Evolutionary conservation across 2,888 invertebrate species (phyloP), one percentile per base, ranked within the genome.

Genomic region (Macrosiphum euphorbiae): DNA sequence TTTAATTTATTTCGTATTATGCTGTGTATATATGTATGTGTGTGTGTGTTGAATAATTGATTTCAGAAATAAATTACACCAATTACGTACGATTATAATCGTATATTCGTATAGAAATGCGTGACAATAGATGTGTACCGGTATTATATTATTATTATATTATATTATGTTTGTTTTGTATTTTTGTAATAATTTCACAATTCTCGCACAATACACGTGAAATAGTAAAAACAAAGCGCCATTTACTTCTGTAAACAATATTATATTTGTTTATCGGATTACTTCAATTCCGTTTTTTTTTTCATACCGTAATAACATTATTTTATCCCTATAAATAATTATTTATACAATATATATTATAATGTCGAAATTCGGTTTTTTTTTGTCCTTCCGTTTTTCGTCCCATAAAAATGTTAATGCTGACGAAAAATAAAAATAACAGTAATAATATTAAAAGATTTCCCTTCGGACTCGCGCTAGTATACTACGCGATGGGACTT

Each of bases 181-280:
- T 88, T 28, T 58, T 88, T 58, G 58, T 28, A 24, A 88, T 88
- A 88, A 88, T 88, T 52, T 47, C 16, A 26, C 10, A 88, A 52
- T 78, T 78, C 78, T 44, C 85, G 44, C 44, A 85, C 44, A 85
- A 85, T 44, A 26, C 44, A 44, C 85, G 28, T 13, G 20, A 67
- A 52, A 90, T 58, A 28, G 50, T 78, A 52, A 55, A 84, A 91
- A 55, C 13, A 91, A 50, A 55, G 26, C 41, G 91, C 52, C 41
- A 55, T 91, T 91, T 55, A 55, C 55, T 91, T 55, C 13, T 41
- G 91, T 52, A 85, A 91, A 91, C 91, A 85, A 55, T 28, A 85
- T 47, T 50, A 50, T 84, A 84, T 55, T 85, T 28, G 16, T 41
- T 91, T 55, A 85, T 91, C 50, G 78, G 67, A 50, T 90, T 50